Evolutionary conservation across 2,888 invertebrate species (phyloP).

Genomic region (Brenthis daphne): DNA sequence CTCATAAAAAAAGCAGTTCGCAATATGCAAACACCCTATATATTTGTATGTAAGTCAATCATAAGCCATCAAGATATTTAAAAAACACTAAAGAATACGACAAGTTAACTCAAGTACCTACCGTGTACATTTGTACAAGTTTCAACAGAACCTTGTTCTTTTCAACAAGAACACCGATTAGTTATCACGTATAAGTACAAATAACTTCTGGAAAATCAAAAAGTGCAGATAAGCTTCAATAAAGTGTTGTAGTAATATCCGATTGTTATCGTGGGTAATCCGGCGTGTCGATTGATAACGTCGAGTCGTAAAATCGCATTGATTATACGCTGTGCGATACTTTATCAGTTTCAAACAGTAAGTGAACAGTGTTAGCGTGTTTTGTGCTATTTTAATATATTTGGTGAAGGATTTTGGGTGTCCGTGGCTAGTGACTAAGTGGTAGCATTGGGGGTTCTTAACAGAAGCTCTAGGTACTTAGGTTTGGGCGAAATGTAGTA

Average conservation of each 20-base stretch:
- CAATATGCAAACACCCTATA: too few relatives aligned
- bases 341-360: slow-evolving; percentile 42
- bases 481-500: too few relatives aligned
- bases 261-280: slow-evolving; percentile 78
- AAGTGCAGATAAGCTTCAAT: slow-evolving; percentile 26
- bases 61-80: too few relatives aligned
- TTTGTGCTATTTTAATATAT: slow-evolving; percentile 18
- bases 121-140: too few relatives aligned
- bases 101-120: too few relatives aligned
- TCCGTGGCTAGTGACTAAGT: background rate
- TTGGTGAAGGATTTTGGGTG: slow-evolving; percentile 4
- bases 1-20: too few relatives aligned
- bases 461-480: too few relatives aligned
- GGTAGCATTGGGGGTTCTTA: too few relatives aligned
- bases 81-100: too few relatives aligned
- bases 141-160: background rate
- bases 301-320: slow-evolving; percentile 73
- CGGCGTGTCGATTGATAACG: slow-evolving; percentile 74
- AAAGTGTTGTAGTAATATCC: slow-evolving; percentile 43
- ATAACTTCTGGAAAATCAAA: slow-evolving; percentile 40
- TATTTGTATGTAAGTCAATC: too few relatives aligned
- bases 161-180: background rate
- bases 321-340: slow-evolving; percentile 65
- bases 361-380: slow-evolving; percentile 32
- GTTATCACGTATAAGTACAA: slow-evolving; percentile 27